Base-by-base conservation (phyloP, 2,888 invertebrate species). In the Charanyca ferruginea region DNA sequence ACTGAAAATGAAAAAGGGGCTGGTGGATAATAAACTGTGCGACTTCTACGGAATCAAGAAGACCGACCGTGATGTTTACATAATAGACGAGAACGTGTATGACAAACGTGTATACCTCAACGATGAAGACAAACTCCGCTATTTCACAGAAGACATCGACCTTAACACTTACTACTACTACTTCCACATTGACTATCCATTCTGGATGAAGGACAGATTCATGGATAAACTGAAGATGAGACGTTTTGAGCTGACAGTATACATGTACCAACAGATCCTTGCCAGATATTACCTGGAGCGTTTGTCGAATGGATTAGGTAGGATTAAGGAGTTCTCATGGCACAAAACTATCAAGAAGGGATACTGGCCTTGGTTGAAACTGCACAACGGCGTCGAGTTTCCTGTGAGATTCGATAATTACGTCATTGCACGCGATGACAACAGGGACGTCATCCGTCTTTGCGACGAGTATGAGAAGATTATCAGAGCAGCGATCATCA, bases 11-110 rank as follows among this genome's bases (percentile, higher is more conserved):
- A 95, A 91, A 85, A 93, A 83, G 67, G 95, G 94, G 22, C 86
- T 95, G 16, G 81, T 94, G n/a, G 95, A 95, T 66, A 79, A 85
- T 63, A 96, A 96, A 84, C 91, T 96, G 57, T 94, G 94, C 68
- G 95, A 96, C 77, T 92, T 95, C 79, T 94, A 94, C 67, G 96
- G 96, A 49, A 94, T 96, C 69, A 94, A 91, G 76, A 94, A 90
- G 65, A 94, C 93, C 8, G 93, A 94, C 71, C 94, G 96, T 35
- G 92, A 96, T 57, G 90, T 96, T 8, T 96, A 96, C 83, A 96
- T 97, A n/a, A 96, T 98, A 66, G 96, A 96, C 66, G 96, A 97
- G 41, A 97, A 97, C 89, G 96, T 97, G 83, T 97, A 96, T 67
- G 97, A 96, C 86, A 91, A 82, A 86, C 96, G 96, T 84, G 96